Conservation (phyloP, 2,888 invertebrate genomes). For the Caenorhabditis plicata region DNA sequence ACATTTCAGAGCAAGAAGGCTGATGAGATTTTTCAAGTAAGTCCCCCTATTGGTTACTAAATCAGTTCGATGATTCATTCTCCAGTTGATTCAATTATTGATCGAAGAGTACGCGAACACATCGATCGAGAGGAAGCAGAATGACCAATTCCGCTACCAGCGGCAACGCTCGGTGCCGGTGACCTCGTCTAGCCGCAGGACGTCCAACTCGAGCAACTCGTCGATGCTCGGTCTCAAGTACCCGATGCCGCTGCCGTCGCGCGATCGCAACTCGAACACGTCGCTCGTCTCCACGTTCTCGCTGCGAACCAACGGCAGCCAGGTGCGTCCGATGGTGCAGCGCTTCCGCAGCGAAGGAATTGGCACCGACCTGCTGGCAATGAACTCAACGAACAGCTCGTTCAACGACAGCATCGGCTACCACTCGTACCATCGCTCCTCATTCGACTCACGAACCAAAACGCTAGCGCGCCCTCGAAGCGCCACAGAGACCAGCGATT, state of each 20-base stretch:
- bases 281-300: conserved; percentile 33
- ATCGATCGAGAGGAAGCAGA: conserved; percentile 28
- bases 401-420: conserved; percentile 26
- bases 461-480: background rate
- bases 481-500: conserved; percentile 20
- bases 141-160: conserved; percentile 24
- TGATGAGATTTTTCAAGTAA: conserved; percentile 58
- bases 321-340: conserved; percentile 42
- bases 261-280: conserved; percentile 20
- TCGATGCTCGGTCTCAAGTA: conserved; percentile 15
- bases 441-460: conserved; percentile 19
- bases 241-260: conserved; percentile 4
- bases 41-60: background rate
- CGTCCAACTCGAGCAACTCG: conserved; percentile 21
- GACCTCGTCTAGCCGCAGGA: conserved; percentile 12
- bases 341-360: conserved; percentile 55
- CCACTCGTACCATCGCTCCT: conserved; percentile 25
- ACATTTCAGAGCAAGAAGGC: conserved; percentile 62
- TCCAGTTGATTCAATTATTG: conserved; percentile 45
- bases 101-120: conserved; percentile 47
- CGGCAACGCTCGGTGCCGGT: conserved; percentile 27
- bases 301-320: conserved; percentile 10
- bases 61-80: background rate
- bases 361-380: conserved; percentile 22
- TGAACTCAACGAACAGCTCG: conserved; percentile 12